phyloP scores from a whole-genome alignment of 1,140 invertebrate genomes.

The Drosophila novamexicana region DNA sequence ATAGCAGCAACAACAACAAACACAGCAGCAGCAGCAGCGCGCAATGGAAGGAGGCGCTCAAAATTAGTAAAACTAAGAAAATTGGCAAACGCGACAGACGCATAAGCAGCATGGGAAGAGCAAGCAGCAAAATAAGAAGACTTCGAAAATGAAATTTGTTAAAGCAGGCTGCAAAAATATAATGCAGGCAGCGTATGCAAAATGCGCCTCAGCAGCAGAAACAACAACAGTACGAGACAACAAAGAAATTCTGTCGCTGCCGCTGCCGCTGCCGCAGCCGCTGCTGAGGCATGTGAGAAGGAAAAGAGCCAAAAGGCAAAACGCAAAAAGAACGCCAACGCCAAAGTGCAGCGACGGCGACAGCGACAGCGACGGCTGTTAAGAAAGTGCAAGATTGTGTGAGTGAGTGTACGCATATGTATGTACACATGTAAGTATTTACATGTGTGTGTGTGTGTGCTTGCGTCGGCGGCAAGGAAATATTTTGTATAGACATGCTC shows the following conservation, averaged over 20 bases:
- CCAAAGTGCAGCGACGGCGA: constrained; percentile 69
- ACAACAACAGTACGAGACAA: constrained; percentile 63
- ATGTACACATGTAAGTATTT: neutral
- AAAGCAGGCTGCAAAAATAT: constrained; percentile 17
- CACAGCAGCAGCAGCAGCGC: neutral
- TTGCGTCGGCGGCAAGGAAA: constrained; percentile 65
- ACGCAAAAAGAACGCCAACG: constrained; percentile 74
- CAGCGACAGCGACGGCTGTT: constrained; percentile 38
- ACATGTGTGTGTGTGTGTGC: constrained; percentile 11
- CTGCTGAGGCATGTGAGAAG: constrained; percentile 10
- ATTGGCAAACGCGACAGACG: constrained; percentile 60
- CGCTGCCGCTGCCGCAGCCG: constrained; percentile 1
- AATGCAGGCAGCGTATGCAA: constrained; percentile 60
- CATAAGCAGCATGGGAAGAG: constrained; percentile 28
- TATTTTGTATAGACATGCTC: constrained; percentile 53
- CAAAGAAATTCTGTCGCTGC: constrained; percentile 55
- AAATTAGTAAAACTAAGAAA: constrained; percentile 55
- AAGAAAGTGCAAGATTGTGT: constrained; percentile 65
- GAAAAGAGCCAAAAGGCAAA: constrained; percentile 74
- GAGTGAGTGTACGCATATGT: constrained; percentile 22
- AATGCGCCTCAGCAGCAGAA: constrained; percentile 53
- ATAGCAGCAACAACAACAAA: constrained; percentile 33
- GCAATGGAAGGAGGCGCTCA: constrained; percentile 29
- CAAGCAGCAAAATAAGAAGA: constrained; percentile 23
- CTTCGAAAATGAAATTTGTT: constrained; percentile 27